A percentile compares a stretch with the other conserved stretches of the same genome.
These are phyloP conservation scores for Thrips palmi DNA, from an alignment of 1,140 invertebrate genomes.

Conservation along the genomic window DNA sequence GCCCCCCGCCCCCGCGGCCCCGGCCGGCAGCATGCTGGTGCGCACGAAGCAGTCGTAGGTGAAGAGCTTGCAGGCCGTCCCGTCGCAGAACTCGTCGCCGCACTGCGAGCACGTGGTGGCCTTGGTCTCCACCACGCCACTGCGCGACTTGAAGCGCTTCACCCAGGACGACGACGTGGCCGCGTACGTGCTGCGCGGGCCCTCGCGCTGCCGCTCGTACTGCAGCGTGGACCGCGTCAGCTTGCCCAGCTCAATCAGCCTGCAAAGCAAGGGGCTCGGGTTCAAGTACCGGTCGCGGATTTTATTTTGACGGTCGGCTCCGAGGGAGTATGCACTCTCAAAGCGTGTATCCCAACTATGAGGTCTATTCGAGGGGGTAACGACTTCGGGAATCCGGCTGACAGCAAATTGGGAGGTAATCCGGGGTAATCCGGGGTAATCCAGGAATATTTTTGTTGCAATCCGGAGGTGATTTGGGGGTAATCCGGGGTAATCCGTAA, in stretches of 20 bases:
- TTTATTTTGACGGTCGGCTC: too few species aligned
- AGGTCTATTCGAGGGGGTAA: not conserved
- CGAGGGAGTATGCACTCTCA: not conserved
- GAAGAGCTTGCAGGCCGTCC: conserved; percentile 29
- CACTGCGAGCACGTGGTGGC: conserved; percentile 57
- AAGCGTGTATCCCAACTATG: not conserved
- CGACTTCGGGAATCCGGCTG: not conserved
- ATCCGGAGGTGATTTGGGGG: not conserved
- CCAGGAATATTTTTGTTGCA: not conserved
- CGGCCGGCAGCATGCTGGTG: too few species aligned
- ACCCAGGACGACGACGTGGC: too few species aligned
- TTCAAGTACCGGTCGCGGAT: too few species aligned
- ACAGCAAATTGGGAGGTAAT: not conserved
- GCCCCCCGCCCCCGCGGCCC: too few species aligned
- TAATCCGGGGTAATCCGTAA: not conserved
- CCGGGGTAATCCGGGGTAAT: not conserved
- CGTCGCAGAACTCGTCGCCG: conserved; percentile 67
- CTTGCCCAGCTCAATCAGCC: conserved; percentile 60
- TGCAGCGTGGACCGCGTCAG: conserved; percentile 46
- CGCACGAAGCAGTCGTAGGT: conserved; percentile 29
- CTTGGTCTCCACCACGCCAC: conserved; percentile 56
- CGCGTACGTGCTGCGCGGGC: conserved; percentile 23
- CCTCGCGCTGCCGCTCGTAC: conserved; percentile 44
- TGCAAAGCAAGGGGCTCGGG: too few species aligned
- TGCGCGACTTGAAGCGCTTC: conserved; percentile 51